A percentile compares a stretch with the other conserved stretches of the same genome.
These are phyloP conservation scores for Masnerella sp. DNA, from an alignment of 2,888 invertebrate species.

Conservation along the genomic window DNA sequence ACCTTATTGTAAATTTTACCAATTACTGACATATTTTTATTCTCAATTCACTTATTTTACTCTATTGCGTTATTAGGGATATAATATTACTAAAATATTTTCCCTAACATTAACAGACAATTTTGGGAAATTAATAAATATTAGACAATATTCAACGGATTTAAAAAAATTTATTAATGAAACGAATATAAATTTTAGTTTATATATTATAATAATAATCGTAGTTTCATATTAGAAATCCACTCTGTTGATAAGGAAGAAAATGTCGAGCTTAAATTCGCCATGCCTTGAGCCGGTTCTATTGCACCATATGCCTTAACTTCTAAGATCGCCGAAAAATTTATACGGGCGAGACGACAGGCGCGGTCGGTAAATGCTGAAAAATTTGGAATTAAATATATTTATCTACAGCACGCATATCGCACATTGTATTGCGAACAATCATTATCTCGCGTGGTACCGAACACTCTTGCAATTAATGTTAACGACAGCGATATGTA, in stretches of 20 bases:
- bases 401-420: slow-evolving; percentile 34
- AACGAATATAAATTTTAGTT: too few relatives aligned
- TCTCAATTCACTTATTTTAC: too few relatives aligned
- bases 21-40: too few relatives aligned
- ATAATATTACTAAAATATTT: too few relatives aligned
- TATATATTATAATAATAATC: background rate
- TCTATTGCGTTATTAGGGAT: too few relatives aligned
- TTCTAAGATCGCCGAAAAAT: slow-evolving; percentile 35
- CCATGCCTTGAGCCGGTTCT: slow-evolving; percentile 36
- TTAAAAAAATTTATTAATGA: too few relatives aligned
- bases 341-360: slow-evolving; percentile 16
- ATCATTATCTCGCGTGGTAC: slow-evolving; percentile 42
- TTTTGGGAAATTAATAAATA: too few relatives aligned
- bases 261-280: slow-evolving; percentile 29
- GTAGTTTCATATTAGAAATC: slow-evolving; percentile 17
- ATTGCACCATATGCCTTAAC: slow-evolving; percentile 34
- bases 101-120: too few relatives aligned
- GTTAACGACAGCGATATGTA: slow-evolving; percentile 31
- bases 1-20: too few relatives aligned
- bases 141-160: too few relatives aligned
- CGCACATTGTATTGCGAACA: slow-evolving; percentile 20
- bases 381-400: slow-evolving; percentile 35
- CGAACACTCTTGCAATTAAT: slow-evolving; percentile 28
- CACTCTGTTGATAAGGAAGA: slow-evolving; percentile 41
- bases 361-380: slow-evolving; percentile 46